Base-by-base conservation (phyloP, 2,797 vertebrate genomes). In the Poecilia wingei region DNA sequence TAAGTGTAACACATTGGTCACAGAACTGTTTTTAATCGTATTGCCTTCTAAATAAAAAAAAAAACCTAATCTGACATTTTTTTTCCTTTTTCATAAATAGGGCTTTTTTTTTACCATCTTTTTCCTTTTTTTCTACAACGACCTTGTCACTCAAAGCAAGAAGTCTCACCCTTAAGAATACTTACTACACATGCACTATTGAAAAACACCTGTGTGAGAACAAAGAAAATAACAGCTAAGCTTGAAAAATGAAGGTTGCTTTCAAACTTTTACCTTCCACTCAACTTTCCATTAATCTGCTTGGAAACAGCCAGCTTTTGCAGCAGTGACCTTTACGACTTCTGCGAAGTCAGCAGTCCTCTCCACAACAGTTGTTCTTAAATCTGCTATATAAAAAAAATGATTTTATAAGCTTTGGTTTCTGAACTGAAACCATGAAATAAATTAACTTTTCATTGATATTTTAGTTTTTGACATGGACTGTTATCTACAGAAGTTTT, bases 221-320 rank as follows among this genome's bases (percentile, higher is more conserved):
- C 2, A 33, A 7, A 1, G 33, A 36, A 13, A 33, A 33, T 3
- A 18, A 16, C 31, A 36, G 14, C 16, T 64, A 64, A 7, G 31
- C 59, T 36, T 36, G 1, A 39, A 41, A 68, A 69, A 5, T 13
- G 2, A 22, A 22, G 0, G 20, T 12, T 43, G 39, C 22, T 69
- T 69, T 69, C 66, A 69, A 69, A 43, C 39, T 12, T 69, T 69
- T 69, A 2, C 20, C 36, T 64, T 69, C 22, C 64, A 12, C 36
- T 69, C 39, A 43, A 69, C 39, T 43, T 69, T 5, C 9, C 66
- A 43, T 41, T 43, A 43, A 43, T n/a, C 41, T 41, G 10, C 22
- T 69, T 69, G 20, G 66, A n/a, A n/a, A n/a, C 66, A 43, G 22
- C 22, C 66, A 69, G 39, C 22, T n/a, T 69, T 69, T 69, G 41